These are phyloP conservation scores for Cydia pomonella DNA, from an alignment of 1,140 invertebrate species.

Conservation along the genomic window DNA sequence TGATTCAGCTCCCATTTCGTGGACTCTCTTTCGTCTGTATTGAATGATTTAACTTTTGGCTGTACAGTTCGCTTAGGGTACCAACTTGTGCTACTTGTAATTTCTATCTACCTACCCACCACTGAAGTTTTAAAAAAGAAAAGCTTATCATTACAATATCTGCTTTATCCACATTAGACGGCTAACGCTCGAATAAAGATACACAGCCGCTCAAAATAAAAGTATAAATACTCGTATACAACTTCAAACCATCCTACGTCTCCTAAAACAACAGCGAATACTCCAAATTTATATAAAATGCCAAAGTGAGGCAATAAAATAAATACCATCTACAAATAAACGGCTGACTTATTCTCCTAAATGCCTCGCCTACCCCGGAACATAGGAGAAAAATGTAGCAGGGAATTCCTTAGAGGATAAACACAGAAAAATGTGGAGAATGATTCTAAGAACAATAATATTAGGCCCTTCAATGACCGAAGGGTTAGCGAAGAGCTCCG, in stretches of 20 bases:
- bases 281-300: not conserved
- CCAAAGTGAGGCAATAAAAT: slow-evolving; percentile 2
- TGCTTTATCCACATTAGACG: not conserved
- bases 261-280: slow-evolving; percentile 1
- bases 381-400: not conserved
- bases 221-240: not conserved
- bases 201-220: not conserved
- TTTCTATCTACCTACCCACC: too few species aligned
- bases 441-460: not conserved
- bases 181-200: not conserved
- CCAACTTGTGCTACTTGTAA: too few species aligned
- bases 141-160: too few species aligned
- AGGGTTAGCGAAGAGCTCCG: too few species aligned
- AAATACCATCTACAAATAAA: slow-evolving; percentile 6
- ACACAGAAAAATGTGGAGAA: not conserved
- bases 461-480: too few species aligned
- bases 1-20: too few species aligned
- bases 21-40: too few species aligned
- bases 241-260: not conserved
- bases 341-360: not conserved
- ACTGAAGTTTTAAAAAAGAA: too few species aligned
- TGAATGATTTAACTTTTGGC: too few species aligned
- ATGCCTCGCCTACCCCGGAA: not conserved
- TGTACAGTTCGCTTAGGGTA: too few species aligned
- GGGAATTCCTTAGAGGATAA: not conserved